Evolutionary conservation across 2,797 vertebrate genomes (phyloP), one percentile per base, ranked within the genome.

Genomic region (Sebastes reedi): DNA sequence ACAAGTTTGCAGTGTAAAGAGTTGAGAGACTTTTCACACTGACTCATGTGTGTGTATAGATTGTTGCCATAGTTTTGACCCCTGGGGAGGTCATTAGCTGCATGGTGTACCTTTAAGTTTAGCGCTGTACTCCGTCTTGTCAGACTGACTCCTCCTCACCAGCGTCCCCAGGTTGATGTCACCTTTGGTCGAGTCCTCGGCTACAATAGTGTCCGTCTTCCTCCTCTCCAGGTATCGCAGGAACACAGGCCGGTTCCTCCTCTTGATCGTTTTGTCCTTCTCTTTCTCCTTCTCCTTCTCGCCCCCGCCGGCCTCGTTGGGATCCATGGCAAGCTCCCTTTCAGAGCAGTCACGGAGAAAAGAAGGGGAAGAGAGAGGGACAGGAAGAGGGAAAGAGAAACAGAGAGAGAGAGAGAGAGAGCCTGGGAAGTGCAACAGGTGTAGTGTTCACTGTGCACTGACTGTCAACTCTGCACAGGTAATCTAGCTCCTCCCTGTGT

Each of bases 61-160:
- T 89, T 87, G 92, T 93, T 91, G 85, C 92, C 75, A 91, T 95
- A 93, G 93, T 87, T 92, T 80, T 92, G 80, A 80, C 81, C 84
- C 79, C 79, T 10, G 11, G 92, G 83, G 90, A 90, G 79, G 67
- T 90, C 74, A 24, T 95, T 90, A 88, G 39, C 61, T n/a, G 46
- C n/a, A 34, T 25, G 27, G 52, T 84, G 80, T 98, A 99, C 98
- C 98, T 99, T 99, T 97, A 79, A 99, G 91, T 90, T 97, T 99
- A 81, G 96, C 95, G 95, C 93, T 97, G 96, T 99, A 99, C 89
- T 99, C 98, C 11, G 97, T 99, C 94, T 98, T 97, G 94, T 99
- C 98, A 1, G 98, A 99, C 90, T 99, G 97, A 88, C 96, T 99
- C 90, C 98, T 97, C 91, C 98, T 95, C 95, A 96, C 95, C 89